These are phyloP conservation scores for Ormyrus labotus DNA, from an alignment of 2,888 invertebrate genomes.

Conservation along the genomic window DNA sequence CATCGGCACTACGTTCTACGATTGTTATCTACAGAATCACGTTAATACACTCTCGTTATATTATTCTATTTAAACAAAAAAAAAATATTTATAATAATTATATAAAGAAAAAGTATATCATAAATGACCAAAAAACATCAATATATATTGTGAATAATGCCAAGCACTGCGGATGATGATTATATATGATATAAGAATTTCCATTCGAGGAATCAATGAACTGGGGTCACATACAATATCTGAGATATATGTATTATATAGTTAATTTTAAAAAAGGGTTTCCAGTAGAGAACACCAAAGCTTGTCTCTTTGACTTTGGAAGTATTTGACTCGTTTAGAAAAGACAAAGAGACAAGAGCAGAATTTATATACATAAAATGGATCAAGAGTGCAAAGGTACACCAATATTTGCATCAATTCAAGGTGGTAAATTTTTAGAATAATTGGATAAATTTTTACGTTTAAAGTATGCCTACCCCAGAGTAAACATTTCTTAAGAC, in stretches of 20 bases:
- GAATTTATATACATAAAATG: not conserved
- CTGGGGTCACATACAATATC: not conserved
- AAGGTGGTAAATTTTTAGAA: constrained; percentile 11
- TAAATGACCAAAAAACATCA: constrained; percentile 58
- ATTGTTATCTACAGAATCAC: constrained; percentile 60
- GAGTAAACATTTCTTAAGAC: constrained; percentile 72
- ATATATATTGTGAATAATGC: constrained; percentile 59
- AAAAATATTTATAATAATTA: constrained; percentile 23
- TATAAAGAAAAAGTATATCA: constrained; percentile 9
- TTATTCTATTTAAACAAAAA: constrained; percentile 1
- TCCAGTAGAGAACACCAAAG: not conserved
- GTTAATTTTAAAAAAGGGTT: not conserved
- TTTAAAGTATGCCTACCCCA: constrained; percentile 66
- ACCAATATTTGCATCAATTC: constrained; percentile 13
- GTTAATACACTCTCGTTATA: constrained; percentile 17
- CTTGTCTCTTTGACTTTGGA: constrained; percentile 1
- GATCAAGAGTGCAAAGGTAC: constrained; percentile 13
- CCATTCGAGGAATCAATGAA: constrained; percentile 10
- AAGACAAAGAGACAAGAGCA: constrained; percentile 1
- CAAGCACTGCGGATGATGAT: constrained; percentile 43
- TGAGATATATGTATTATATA: not conserved
- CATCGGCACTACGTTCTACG: constrained; percentile 69
- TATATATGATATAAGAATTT: constrained; percentile 30
- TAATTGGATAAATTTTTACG: constrained; percentile 31
- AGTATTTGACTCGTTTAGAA: constrained; percentile 3